Evolutionary conservation across 1,140 invertebrate genomes (phyloP), one percentile per base, ranked within the genome.

Genomic region (Sitophilus oryzae): DNA sequence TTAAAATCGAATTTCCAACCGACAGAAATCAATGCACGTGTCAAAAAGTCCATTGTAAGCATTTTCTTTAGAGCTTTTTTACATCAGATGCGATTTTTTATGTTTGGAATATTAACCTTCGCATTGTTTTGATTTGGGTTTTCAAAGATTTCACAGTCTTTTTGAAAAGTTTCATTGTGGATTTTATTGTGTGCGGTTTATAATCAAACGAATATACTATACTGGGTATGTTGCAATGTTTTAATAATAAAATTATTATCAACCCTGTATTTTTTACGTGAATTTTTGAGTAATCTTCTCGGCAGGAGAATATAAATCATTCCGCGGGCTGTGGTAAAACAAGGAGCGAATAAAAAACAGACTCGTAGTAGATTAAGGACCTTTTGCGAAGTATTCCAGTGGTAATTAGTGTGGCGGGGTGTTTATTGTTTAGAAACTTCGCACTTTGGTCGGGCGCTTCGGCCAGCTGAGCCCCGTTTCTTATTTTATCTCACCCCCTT

Each of bases 361-460:
- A 42, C 55, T 52, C 34, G 35, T 41, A 52, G 55, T 57, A 57
- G 55, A 57, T 57, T 57, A 64, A 59, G 45, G 55, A 64, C 56
- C 48, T 57, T 62, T 60, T 50, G 43, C 34, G 36, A 54, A 58
- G 56, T 60, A 61, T 63, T 65, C 59, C 61, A 59, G 45, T 47
- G 59, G 58, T 66, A 64, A 66, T 64, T 60, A 60, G 52, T 43
- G 52, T 44, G 49, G 51, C 35, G 42, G 54, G 49, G 60, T 61
- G 62, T 62, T 66, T 62, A 66, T 63, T 63, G 63, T 65, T 66
- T 64, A 58, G 56, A 60, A 66, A 66, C 64, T 66, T 66, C 57
- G 53, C 62, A 66, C 64, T 66, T 64, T 57, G 41, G 37, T 56
- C 55, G 49, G 55, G 30, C 42, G 47, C 55, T 52, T 30, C 48